phyloP scores from a whole-genome alignment of 2,797 vertebrate species.

The Girardinus metallicus region DNA sequence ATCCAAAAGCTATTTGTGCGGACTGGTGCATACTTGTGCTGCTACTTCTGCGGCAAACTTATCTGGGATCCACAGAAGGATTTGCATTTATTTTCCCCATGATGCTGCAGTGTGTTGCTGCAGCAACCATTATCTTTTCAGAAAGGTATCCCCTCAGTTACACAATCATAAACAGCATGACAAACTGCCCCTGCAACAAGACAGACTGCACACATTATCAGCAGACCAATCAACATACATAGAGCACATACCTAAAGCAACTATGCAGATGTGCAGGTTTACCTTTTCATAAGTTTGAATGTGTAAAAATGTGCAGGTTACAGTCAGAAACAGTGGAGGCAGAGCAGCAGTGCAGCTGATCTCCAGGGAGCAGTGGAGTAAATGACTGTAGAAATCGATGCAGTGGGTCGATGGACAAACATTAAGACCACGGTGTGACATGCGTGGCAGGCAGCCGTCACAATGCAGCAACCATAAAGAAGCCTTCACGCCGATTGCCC shows the following conservation, averaged over 20 bases:
- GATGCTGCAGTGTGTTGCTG: conserved; percentile 30
- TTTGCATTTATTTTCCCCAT: conserved; percentile 50
- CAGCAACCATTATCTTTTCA: conserved; percentile 7
- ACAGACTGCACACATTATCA: conserved; percentile 50
- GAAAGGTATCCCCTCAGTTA: background rate
- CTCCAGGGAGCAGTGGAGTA: conserved; percentile 47
- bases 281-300: conserved; percentile 36
- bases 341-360: conserved; percentile 25
- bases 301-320: conserved; percentile 15
- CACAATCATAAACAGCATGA: conserved; percentile 37
- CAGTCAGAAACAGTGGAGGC: conserved; percentile 15
- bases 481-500: conserved; percentile 33
- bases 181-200: conserved; percentile 41
- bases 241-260: conserved; percentile 27
- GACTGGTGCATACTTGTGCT: conserved; percentile 5
- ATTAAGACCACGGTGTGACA: conserved; percentile 63
- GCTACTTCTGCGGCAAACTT: conserved; percentile 31
- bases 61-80: conserved; percentile 26
- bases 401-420: conserved; percentile 66
- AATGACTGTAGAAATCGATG: conserved; percentile 66
- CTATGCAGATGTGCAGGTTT: conserved; percentile 42
- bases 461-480: conserved; percentile 42
- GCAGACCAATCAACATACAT: conserved; percentile 29
- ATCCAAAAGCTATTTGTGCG: conserved; percentile 1
- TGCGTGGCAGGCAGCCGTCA: conserved; percentile 51